Evolutionary conservation across 2,113 vertebrate species (phyloP).

Genomic region (Istiophorus platypterus): DNA sequence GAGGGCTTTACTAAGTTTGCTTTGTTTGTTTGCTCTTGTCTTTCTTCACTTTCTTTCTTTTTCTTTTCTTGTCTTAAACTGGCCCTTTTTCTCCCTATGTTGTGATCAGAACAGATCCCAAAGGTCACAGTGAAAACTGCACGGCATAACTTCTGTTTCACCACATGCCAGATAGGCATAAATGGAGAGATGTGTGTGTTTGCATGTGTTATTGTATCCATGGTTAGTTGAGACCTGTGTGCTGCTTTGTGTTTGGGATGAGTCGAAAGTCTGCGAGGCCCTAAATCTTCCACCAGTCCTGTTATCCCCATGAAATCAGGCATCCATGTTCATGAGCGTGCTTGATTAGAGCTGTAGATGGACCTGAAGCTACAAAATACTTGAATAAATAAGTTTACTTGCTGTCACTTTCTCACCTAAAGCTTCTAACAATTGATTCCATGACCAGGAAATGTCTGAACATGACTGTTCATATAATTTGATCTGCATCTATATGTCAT

Average conservation of each 20-base stretch:
- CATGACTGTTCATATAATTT: conserved; percentile 11
- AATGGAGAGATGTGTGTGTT: conserved; percentile 58
- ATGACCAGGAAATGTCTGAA: conserved; percentile 12
- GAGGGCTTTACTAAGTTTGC: conserved; percentile 86
- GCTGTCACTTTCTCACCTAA: conserved; percentile 17
- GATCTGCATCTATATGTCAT: neutral
- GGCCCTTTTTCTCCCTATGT: conserved; percentile 56
- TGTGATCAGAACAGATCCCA: conserved; percentile 76
- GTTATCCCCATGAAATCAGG: conserved; percentile 75
- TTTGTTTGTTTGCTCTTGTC: conserved; percentile 84
- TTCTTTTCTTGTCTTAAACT: conserved; percentile 60
- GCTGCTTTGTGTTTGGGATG: conserved; percentile 55
- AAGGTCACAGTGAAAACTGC: conserved; percentile 67
- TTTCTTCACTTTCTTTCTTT: conserved; percentile 75
- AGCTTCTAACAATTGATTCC: conserved; percentile 9
- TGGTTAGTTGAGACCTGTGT: conserved; percentile 45
- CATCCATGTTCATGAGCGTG: conserved; percentile 75
- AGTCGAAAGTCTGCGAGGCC: conserved; percentile 42
- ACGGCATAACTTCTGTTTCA: conserved; percentile 66
- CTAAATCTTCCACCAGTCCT: conserved; percentile 58
- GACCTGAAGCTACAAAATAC: conserved; percentile 39
- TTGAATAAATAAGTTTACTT: conserved; percentile 39
- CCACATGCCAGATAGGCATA: conserved; percentile 63
- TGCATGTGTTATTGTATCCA: conserved; percentile 47
- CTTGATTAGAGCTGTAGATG: conserved; percentile 35